phyloP scores from a whole-genome alignment of 2,797 vertebrate species.

The Halcyon chelicuti region DNA sequence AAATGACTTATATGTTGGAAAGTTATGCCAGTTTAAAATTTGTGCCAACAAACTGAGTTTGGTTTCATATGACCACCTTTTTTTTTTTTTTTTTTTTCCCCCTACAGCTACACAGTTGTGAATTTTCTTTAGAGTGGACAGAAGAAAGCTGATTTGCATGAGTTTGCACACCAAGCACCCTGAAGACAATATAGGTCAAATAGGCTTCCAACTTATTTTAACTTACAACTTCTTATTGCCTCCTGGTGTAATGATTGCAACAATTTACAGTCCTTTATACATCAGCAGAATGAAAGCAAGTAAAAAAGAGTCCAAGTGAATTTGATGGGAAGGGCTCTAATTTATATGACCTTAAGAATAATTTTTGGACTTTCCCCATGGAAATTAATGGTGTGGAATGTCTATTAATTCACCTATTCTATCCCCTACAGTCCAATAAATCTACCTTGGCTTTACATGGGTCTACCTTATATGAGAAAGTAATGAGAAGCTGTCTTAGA shows the following conservation, averaged over 20 bases:
- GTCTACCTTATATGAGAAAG: neutral
- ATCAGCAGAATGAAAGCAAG: conserved; percentile 5
- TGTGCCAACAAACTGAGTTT: neutral
- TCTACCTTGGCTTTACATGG: neutral
- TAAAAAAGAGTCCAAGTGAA: neutral
- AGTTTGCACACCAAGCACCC: neutral
- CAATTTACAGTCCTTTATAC: neutral
- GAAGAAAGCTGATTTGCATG: neutral
- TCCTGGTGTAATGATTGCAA: neutral
- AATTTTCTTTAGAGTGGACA: neutral
- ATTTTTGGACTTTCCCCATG: neutral
- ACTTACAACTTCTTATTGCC: neutral
- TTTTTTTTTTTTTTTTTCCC: no score
- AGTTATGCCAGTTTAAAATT: neutral
- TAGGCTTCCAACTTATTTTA: neutral
- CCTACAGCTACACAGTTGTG: no score
- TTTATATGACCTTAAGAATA: neutral
- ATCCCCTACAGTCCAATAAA: neutral
- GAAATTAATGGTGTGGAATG: conserved; percentile 13
- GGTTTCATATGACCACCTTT: neutral
- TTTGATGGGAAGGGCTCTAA: neutral
- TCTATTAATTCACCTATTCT: conserved; percentile 10
- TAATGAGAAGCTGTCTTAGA: conserved; percentile 3
- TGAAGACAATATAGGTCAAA: neutral
- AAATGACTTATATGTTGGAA: neutral